A percentile compares a stretch with the other conserved stretches of the same genome.
Conservation (phyloP, 1,140 invertebrate species). For the Sweltsa coloradensis region DNA sequence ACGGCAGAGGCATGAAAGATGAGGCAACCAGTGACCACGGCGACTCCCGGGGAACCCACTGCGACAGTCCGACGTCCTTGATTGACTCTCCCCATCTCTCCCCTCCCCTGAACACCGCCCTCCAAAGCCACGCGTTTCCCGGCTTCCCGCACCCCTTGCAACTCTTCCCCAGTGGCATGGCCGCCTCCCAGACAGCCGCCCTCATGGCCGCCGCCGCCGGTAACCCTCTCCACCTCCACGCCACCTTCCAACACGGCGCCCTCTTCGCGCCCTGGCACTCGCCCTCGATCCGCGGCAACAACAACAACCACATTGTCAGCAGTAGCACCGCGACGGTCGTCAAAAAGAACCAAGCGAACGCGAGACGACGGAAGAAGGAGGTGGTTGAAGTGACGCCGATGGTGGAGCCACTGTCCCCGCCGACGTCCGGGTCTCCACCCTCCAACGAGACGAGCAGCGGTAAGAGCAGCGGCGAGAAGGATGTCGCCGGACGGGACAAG, state of each 20-base stretch:
- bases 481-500: conserved; percentile 49
- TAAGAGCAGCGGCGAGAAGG: background rate
- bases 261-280: background rate
- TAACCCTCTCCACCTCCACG: background rate
- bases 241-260: background rate
- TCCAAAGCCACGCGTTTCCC: too few species aligned
- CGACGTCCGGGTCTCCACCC: background rate
- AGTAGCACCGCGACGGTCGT: background rate
- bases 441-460: background rate
- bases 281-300: background rate
- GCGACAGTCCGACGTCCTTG: too few species aligned
- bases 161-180: conserved; percentile 1
- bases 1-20: too few species aligned
- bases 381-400: background rate
- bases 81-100: too few species aligned
- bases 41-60: too few species aligned
- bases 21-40: too few species aligned
- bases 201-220: background rate
- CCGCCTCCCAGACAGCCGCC: background rate
- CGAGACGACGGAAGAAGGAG: background rate
- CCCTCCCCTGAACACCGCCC: too few species aligned
- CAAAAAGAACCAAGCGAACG: conserved; percentile 4
- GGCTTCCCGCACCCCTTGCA: too few species aligned
- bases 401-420: background rate
- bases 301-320: background rate